These are phyloP conservation scores for Callipepla californica DNA, from an alignment of 2,113 vertebrate genomes.

Conservation along the genomic window DNA sequence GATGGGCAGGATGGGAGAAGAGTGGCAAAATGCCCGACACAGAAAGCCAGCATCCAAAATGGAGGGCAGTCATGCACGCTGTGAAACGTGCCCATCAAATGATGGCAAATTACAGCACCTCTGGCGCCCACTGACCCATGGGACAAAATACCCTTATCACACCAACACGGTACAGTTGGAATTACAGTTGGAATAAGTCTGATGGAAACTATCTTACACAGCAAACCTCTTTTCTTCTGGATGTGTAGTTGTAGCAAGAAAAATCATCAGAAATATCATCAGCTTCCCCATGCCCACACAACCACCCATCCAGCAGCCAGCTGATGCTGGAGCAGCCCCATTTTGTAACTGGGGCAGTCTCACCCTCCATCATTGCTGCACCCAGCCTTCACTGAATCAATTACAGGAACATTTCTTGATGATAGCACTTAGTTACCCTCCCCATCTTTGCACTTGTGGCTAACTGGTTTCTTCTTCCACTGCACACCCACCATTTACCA, in stretches of 20 bases:
- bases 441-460: fast-evolving
- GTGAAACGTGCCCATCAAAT: background rate
- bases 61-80: background rate
- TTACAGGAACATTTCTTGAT: background rate
- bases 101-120: background rate
- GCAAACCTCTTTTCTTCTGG: background rate
- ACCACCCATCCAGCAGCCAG: background rate
- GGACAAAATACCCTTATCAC: fast-evolving
- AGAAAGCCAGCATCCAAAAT: background rate
- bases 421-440: background rate
- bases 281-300: fast-evolving
- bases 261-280: fast-evolving
- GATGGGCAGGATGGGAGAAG: background rate
- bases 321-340: background rate
- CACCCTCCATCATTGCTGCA: background rate
- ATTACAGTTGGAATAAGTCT: background rate
- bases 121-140: background rate
- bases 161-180: fast-evolving
- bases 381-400: background rate
- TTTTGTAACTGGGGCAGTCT: background rate
- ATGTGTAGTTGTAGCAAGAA: fast-evolving
- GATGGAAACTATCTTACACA: background rate
- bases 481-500: background rate
- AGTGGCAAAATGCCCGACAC: background rate
- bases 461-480: background rate